A percentile compares a stretch with the other conserved stretches of the same genome.
Evolutionary conservation across 2,888 invertebrate genomes (phyloP).

Genomic region (Cheilosia variabilis): DNA sequence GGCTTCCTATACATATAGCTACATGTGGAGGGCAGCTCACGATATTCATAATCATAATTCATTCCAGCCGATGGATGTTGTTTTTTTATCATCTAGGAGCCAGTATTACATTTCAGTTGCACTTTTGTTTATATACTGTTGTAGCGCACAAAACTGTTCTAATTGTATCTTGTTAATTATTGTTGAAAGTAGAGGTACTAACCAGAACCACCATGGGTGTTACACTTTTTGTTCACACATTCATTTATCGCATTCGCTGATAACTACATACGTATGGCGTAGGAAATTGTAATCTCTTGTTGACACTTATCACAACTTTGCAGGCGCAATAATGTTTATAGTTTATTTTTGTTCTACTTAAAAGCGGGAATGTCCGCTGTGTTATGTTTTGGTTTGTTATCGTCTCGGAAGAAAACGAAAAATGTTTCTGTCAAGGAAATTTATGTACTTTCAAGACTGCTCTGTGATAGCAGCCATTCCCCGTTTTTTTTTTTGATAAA

Average conservation of each 20-base stretch:
- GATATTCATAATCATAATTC: conserved; percentile 32
- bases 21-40: background rate
- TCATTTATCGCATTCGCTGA: background rate
- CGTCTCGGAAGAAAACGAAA: conserved; percentile 5
- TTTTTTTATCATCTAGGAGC: conserved; percentile 2
- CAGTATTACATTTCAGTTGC: background rate
- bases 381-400: conserved; percentile 25
- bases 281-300: conserved; percentile 59
- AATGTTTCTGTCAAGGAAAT: conserved; percentile 13
- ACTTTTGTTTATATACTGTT: background rate
- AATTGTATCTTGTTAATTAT: conserved; percentile 34
- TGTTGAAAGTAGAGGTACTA: background rate
- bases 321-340: background rate
- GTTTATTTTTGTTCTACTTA: conserved; percentile 8
- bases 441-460: conserved; percentile 14
- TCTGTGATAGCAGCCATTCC: background rate
- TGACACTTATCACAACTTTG: conserved; percentile 43
- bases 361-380: conserved; percentile 25
- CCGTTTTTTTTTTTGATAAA: background rate
- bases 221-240: conserved; percentile 43
- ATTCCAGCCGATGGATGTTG: no score
- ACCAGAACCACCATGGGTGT: background rate
- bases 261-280: background rate
- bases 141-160: conserved; percentile 1
- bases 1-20: conserved; percentile 8